Percentiles rank a stretch among this genome's conserved stretches.
Conservation (phyloP, 2,888 invertebrate species). For the Argyresthia goedartella region DNA sequence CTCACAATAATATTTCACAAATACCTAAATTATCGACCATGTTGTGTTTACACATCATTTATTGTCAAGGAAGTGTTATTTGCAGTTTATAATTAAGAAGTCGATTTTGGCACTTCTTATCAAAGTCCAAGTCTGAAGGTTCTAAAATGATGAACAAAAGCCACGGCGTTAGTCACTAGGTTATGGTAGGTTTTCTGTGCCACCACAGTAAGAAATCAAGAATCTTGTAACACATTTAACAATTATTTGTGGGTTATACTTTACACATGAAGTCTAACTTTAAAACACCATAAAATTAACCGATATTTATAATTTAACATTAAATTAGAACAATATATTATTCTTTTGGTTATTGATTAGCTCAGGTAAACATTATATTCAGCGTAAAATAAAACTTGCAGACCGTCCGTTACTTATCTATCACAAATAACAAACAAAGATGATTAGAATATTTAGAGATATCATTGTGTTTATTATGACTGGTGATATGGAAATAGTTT, state of each 20-base stretch:
- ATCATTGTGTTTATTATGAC: no score
- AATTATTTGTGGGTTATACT: not conserved
- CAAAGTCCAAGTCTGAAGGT: not conserved
- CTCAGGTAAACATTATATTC: no score
- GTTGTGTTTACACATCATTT: no score
- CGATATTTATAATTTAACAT: not conserved
- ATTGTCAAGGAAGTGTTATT: no score
- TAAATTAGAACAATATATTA: not conserved
- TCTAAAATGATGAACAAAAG: not conserved
- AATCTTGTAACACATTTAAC: not conserved
- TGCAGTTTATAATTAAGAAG: conserved; percentile 20
- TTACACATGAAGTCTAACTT: not conserved
- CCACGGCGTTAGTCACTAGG: conserved; percentile 1
- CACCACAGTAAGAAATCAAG: not conserved
- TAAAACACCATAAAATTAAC: not conserved
- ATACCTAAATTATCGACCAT: no score
- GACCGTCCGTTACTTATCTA: not conserved
- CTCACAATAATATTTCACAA: no score
- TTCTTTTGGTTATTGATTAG: no score
- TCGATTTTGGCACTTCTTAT: conserved; percentile 48
- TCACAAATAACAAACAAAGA: no score
- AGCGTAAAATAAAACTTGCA: not conserved
- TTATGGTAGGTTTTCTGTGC: conserved; percentile 4
- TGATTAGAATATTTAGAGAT: not conserved
- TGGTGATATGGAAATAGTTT: not conserved